Evolutionary conservation across 1,140 invertebrate genomes (phyloP).

Genomic region (Drosophila kepulauana): DNA sequence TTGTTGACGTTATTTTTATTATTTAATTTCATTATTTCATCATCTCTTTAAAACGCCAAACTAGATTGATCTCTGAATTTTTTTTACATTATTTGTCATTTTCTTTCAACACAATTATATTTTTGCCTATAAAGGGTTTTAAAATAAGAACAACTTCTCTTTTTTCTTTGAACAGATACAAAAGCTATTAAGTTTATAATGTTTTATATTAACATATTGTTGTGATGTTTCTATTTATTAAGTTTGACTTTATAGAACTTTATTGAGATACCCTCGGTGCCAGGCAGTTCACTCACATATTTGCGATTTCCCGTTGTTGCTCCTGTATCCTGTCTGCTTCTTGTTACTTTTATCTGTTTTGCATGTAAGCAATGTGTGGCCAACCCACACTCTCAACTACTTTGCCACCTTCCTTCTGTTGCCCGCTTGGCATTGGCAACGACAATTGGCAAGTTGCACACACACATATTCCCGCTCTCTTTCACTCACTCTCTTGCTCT

Average conservation of each 20-base stretch:
- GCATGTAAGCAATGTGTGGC: conserved; percentile 59
- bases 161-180: too few species aligned
- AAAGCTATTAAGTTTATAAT: too few species aligned
- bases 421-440: conserved; percentile 25
- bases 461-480: conserved; percentile 26
- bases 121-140: too few species aligned
- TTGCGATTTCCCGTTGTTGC: conserved; percentile 3
- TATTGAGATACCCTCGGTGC: conserved; percentile 16
- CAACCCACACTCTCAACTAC: background rate
- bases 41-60: too few species aligned
- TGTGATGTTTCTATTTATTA: too few species aligned
- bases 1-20: too few species aligned
- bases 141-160: too few species aligned
- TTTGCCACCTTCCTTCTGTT: background rate
- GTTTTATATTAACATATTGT: too few species aligned
- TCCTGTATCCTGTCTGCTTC: conserved; percentile 57
- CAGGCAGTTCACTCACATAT: conserved; percentile 13
- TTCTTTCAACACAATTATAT: too few species aligned
- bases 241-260: background rate
- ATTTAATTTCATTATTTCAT: too few species aligned
- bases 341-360: conserved; percentile 82
- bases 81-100: too few species aligned
- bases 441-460: conserved; percentile 40
- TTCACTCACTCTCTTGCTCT: background rate
- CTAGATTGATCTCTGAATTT: too few species aligned